These are phyloP conservation scores for Trididemnum miniatum DNA, from an alignment of 23 tunicate species.

Conservation along the genomic window DNA sequence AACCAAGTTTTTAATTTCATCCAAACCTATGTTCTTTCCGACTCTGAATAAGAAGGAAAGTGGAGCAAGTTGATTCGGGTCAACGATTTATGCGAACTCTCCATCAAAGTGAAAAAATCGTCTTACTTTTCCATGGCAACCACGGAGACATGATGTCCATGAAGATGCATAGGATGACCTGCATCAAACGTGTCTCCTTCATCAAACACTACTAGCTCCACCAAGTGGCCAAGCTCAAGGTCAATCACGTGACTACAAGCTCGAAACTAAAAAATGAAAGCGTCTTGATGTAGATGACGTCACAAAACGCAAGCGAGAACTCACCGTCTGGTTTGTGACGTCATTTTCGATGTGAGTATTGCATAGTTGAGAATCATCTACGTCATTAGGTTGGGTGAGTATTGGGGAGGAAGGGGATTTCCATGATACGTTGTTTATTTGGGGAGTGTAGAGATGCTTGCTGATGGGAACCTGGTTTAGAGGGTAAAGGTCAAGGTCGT, in stretches of 20 bases:
- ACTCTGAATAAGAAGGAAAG: constrained; percentile 25
- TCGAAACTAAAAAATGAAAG: constrained; percentile 29
- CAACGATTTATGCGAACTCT: too few species aligned
- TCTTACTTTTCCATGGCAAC: constrained; percentile 93
- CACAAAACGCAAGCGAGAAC: background rate
- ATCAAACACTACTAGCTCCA: constrained; percentile 85
- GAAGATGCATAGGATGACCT: constrained; percentile 97
- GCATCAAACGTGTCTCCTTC: constrained; percentile 85
- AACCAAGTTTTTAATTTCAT: constrained; percentile 52
- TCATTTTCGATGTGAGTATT: constrained; percentile 29
- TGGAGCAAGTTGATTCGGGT: too few species aligned
- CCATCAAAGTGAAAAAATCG: too few species aligned
- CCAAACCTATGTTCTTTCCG: constrained; percentile 21
- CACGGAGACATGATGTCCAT: constrained; percentile 88
- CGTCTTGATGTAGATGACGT: background rate
- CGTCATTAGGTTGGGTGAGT: constrained; percentile 54
- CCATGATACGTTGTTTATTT: constrained; percentile 73
- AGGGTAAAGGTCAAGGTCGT: constrained; percentile 66
- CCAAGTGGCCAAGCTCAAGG: constrained; percentile 34
- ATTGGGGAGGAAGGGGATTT: constrained; percentile 52
- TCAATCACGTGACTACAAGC: constrained; percentile 57
- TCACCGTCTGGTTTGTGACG: background rate
- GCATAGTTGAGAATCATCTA: constrained; percentile 35
- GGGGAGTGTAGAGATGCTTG: constrained; percentile 81
- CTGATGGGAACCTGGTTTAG: constrained; percentile 45